Evolutionary conservation across 1,140 invertebrate genomes (phyloP), one percentile per base, ranked within the genome.

Genomic region (Drosophila subpulchrella): DNA sequence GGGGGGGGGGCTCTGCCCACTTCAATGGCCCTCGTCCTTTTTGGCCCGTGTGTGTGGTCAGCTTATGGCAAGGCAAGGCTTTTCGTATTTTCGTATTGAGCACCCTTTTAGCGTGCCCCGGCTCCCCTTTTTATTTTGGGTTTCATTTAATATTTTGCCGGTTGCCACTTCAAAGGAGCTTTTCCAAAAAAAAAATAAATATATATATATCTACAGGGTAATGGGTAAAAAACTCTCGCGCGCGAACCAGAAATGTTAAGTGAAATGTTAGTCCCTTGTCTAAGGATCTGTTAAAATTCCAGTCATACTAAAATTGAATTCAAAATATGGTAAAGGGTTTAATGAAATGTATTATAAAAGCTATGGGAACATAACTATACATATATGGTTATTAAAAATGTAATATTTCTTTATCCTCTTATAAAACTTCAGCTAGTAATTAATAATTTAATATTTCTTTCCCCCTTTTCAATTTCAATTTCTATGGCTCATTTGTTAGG

Each of bases 71-170:
- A 73, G 59, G 70, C 85, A 79, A 82, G 78, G 82, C 78, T 81
- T 81, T 59, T 39, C 17, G 74, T 84, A 85, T 81, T 81, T 59
- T 39, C 17, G 74, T 84, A 85, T 88, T 74, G 79, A 83, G 84
- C 76, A 88, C 77, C 84, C 84, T 89, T 88, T 89, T 83, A 88
- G 68, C 68, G 56, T 65, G 48, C 70, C 58, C 61, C 46, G 20
- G 39, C 50, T 55, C 11, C 38, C 32, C 54, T 58, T 59, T 80
- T 80, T 74, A 74, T 81, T 82, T 83, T 59, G 80, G 71, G 68
- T 86, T 86, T 88, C 83, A 88, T 86, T 86, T 86, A 86, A 86
- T 86, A 86, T 86, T 86, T 86, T 76, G 78, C 80, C 70, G 65
- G 72, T 60, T 75, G 79, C 83, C 83, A 86, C 83, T 86, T 86